phyloP scores from a whole-genome alignment of 2,888 invertebrate genomes.

The Chaetogeoica ovagalla region DNA sequence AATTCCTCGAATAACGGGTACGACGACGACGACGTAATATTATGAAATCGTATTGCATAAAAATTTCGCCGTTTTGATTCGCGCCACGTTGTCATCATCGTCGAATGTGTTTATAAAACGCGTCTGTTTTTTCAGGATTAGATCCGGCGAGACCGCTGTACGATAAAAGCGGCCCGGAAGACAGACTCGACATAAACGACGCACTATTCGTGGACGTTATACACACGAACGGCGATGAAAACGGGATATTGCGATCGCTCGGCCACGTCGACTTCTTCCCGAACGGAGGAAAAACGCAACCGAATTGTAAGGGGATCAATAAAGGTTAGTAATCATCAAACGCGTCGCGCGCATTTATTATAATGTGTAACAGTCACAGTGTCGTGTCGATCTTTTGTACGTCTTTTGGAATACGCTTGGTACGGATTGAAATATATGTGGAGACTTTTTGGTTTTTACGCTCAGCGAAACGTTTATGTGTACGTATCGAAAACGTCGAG shows the following conservation, averaged over 20 bases:
- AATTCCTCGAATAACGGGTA: constrained; percentile 24
- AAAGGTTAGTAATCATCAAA: background rate
- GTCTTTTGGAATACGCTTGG: too few species aligned
- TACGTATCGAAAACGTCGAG: too few species aligned
- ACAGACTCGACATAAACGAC: constrained; percentile 50
- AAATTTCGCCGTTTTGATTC: too few species aligned
- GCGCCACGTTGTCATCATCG: too few species aligned
- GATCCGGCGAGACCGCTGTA: constrained; percentile 32
- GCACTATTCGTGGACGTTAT: constrained; percentile 54
- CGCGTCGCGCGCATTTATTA: too few species aligned
- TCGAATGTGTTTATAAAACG: too few species aligned
- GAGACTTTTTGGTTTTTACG: too few species aligned
- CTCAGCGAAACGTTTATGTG: too few species aligned
- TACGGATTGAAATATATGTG: too few species aligned
- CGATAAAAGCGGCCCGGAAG: constrained; percentile 9
- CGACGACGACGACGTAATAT: background rate
- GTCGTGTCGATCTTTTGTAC: too few species aligned
- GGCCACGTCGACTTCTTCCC: constrained; percentile 54
- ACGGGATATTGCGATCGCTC: constrained; percentile 33
- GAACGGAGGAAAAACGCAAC: constrained; percentile 53
- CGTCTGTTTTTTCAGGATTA: constrained; percentile 10
- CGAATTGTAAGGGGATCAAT: constrained; percentile 24
- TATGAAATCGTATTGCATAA: too few species aligned
- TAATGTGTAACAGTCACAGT: background rate
- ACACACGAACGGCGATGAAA: constrained; percentile 49